Evolutionary conservation across 2,888 invertebrate species (phyloP), one percentile per base, ranked within the genome.

Genomic region (Masnerella sp.): DNA sequence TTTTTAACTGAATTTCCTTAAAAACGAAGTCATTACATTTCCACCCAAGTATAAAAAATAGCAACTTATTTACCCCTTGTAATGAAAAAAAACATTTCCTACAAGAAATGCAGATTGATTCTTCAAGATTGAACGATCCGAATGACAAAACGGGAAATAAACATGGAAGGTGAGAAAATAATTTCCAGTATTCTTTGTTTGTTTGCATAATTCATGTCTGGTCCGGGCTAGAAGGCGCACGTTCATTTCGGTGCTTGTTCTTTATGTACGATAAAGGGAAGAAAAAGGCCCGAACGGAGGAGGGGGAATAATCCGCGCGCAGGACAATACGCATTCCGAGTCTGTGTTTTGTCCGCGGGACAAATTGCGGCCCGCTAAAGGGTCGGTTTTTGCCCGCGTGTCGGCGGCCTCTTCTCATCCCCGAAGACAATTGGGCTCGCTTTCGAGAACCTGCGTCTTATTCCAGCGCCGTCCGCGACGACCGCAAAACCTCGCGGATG

Each of bases 281-380:
- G 64, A 52, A 67, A 54, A n/a, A 12, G 14, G 12, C 5, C 12
- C 14, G 9, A n/a, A 15, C 56, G 36, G 11, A 47, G 51, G 67
- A 34, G 43, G 32, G 12, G 56, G 70, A 70, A 76, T 74, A 74
- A 76, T 79, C 81, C 79, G 76, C 79, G 74, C 74, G 78, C 67
- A 76, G 79, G 81, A 85, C 84, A 85, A 85, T 85, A 82, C 82
- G 79, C 82, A 85, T 85, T 85, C 84, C 85, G 74, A 65, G 72
- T 68, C 76, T 78, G 79, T 84, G 83, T 85, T 85, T 84, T 85
- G 85, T 80, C 82, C 79, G 77, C 77, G 79, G 82, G 85, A 85
- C 85, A 85, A 85, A 85, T 85, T 85, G 85, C 85, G 77, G 78
- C 82, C 82, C 82, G 83, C 81, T 85, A 84, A 85, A 82, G 83